Percentiles rank a stretch among this genome's conserved stretches.
These are phyloP conservation scores for Strigops habroptila DNA, from an alignment of 2,113 vertebrate species.

Conservation along the genomic window DNA sequence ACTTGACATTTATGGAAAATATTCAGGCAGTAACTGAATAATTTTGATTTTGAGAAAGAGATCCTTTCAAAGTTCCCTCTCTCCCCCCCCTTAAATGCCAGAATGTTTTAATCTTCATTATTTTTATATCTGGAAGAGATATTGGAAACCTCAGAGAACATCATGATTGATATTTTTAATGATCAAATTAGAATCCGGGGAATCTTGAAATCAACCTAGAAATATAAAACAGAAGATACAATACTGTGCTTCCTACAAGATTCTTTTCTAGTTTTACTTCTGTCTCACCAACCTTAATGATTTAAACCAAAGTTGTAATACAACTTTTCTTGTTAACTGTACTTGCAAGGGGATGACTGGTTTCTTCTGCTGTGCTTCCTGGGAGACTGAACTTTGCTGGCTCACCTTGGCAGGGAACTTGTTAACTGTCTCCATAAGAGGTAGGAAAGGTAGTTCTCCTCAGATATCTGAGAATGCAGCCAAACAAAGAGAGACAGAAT, in stretches of 20 bases:
- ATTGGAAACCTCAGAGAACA: background rate
- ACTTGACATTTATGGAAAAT: conserved; percentile 21
- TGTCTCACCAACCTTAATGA: background rate
- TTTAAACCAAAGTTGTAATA: background rate
- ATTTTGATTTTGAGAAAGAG: conserved; percentile 19
- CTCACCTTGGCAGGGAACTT: background rate
- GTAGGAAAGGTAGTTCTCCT: background rate
- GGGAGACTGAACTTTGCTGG: background rate
- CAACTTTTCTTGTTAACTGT: background rate
- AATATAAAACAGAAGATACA: background rate
- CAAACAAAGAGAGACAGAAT: background rate
- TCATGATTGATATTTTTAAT: conserved; percentile 11
- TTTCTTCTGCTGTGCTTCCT: background rate
- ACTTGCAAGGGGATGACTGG: background rate
- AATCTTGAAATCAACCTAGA: background rate
- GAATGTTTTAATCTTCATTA: conserved; percentile 28
- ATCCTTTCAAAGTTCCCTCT: background rate
- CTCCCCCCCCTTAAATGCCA: background rate
- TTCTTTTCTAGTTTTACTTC: background rate
- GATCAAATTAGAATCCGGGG: background rate
- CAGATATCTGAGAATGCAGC: background rate
- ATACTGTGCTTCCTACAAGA: background rate
- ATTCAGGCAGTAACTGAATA: background rate
- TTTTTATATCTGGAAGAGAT: background rate
- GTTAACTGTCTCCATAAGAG: background rate